phyloP scores from a whole-genome alignment of 2,797 vertebrate genomes.

The Malacoctenus gilli region DNA sequence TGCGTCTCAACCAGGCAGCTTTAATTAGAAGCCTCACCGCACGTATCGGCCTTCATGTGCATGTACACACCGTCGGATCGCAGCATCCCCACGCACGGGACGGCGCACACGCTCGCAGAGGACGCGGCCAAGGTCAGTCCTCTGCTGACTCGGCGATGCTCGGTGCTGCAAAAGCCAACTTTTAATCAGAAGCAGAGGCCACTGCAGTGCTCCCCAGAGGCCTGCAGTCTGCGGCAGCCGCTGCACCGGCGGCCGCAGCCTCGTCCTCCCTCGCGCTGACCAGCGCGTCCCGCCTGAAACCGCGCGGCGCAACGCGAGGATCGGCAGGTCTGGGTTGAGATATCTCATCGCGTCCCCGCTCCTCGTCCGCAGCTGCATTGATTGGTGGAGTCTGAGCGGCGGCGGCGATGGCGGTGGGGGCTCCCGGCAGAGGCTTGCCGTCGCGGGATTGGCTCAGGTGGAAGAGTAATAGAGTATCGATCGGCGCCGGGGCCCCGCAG shows the following conservation, averaged over 20 bases:
- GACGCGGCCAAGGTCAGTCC: conserved; percentile 65
- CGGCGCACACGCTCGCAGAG: conserved; percentile 16
- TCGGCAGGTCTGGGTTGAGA: conserved; percentile 49
- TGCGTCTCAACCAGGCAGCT: neutral
- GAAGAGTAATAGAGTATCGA: conserved; percentile 74
- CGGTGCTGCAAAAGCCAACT: conserved; percentile 66
- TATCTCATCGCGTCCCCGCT: conserved; percentile 43
- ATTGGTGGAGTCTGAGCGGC: conserved; percentile 47
- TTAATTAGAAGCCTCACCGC: conserved; percentile 14
- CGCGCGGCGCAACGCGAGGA: neutral
- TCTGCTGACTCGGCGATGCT: conserved; percentile 68
- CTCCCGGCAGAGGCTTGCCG: conserved; percentile 44
- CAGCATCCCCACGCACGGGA: conserved; percentile 21
- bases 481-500: conserved; percentile 48
- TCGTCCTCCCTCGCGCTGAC: conserved; percentile 34
- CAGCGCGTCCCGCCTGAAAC: conserved; percentile 14
- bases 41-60: neutral
- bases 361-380: conserved; percentile 45
- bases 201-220: conserved; percentile 55
- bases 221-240: conserved; percentile 8
- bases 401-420: conserved; percentile 20
- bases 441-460: conserved; percentile 45
- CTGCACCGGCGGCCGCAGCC: neutral
- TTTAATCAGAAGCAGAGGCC: conserved; percentile 63
- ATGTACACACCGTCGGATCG: conserved; percentile 8